These are phyloP conservation scores for Scaptomyza hsui DNA, from an alignment of 1,140 invertebrate species.

Conservation along the genomic window DNA sequence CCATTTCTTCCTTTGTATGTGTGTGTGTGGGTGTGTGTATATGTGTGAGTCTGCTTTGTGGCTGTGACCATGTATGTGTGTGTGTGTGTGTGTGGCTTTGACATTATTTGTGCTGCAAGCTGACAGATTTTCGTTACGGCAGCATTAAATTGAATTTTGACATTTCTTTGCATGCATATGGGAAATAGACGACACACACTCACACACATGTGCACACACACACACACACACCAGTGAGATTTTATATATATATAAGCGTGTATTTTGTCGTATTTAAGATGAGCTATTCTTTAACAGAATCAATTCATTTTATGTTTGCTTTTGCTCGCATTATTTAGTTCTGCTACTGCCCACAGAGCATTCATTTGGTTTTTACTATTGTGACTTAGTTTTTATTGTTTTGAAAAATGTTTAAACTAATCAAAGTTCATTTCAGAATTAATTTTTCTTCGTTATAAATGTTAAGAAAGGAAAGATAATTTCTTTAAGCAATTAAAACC, in stretches of 20 bases:
- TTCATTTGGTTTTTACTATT: no score
- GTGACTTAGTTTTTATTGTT: no score
- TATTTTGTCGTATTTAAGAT: conserved; percentile 6
- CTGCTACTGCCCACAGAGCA: no score
- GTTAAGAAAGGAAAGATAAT: no score
- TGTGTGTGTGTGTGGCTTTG: conserved; percentile 64
- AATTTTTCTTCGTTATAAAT: no score
- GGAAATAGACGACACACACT: conserved; percentile 19
- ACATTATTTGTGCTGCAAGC: conserved; percentile 81
- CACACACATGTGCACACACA: conserved; percentile 1
- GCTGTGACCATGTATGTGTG: conserved; percentile 12
- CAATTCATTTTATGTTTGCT: neutral
- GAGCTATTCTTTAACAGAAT: neutral
- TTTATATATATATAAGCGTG: neutral
- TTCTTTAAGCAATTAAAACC: no score
- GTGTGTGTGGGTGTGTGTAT: conserved; percentile 25
- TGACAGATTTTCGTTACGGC: conserved; percentile 76
- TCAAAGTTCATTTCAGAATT: no score
- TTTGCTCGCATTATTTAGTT: neutral
- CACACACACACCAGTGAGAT: neutral
- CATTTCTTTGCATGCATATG: conserved; percentile 74
- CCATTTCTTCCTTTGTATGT: conserved; percentile 58
- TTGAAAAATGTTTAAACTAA: no score
- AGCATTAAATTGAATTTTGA: conserved; percentile 82
- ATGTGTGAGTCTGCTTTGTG: conserved; percentile 42